Evolutionary conservation across 2,888 invertebrate species (phyloP), one percentile per base, ranked within the genome.

Genomic region (Tachina lurida): DNA sequence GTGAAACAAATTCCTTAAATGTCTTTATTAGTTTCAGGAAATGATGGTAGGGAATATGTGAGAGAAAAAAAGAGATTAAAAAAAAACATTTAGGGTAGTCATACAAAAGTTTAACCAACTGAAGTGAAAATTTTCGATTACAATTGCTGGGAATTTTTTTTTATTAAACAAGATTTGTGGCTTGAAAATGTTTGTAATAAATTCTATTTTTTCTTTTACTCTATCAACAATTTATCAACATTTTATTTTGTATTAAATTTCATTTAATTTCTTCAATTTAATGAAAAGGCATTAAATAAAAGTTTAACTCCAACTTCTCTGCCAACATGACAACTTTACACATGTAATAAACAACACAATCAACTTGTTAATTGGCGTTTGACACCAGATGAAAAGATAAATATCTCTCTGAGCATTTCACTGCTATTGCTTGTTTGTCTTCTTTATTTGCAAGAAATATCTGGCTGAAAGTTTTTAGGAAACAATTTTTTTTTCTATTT

Each of bases 351-450:
- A 86, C 78, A 78, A 86, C 58, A 71, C 85, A 82, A 86, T 86
- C 85, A 79, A 75, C 31, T 82, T 83, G 78, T 75, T 86, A 86
- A 86, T 86, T 85, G 85, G 71, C 85, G 82, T 86, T 86, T 86
- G 85, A 86, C 85, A 86, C 70, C 52, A 79, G 85, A 86, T 86
- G 82, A 62, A 82, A 86, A 86, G 85, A 86, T 86, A 86, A 79
- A 79, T 71, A 78, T 84, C 81, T 84, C 41, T 58, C 22, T 63
- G 12, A 52, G 43, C 60, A 17, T 60, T 67, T 78, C 22, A 17
- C 31, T 8, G n/a, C 60, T 49, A 49, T 39, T n/a, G n/a, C 39
- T 62, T 62, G 22, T 62, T 62, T 62, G 22, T 62, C 41, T 17
- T 5, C 8, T 17, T n/a, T 62, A 62, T 62, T 62, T 62, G 41